Evolutionary conservation across 2,888 invertebrate genomes (phyloP), one percentile per base, ranked within the genome.

Genomic region (Leucoma salicis): DNA sequence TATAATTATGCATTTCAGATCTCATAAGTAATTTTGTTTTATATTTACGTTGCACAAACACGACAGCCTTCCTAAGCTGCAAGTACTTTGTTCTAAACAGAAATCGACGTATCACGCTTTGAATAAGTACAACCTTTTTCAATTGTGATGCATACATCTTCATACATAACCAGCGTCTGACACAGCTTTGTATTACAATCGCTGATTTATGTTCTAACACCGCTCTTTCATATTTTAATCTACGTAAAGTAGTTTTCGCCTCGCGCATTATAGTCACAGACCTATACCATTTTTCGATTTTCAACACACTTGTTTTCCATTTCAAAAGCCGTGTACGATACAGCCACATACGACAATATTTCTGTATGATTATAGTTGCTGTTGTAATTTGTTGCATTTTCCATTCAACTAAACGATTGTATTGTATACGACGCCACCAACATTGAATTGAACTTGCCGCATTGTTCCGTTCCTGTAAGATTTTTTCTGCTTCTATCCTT

Each of bases 381-480:
- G 51, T 49, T 2, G 78, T 80, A 1, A 82, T 58, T 53, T 79
- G 67, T 44, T 75, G 72, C 70, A 82, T 75, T 56, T 82, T 77
- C 50, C 69, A 63, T 57, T 80, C 77, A 0, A 86, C 74, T 29
- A 80, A 59, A 3, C 85, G 78, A 45, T 81, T 78, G 54, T 83
- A 82, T 42, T 80, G 78, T 12, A 82, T 82, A 10, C 78, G 68
- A 10, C 84, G 84, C 90, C 92, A 93, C 88, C 90, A 90, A 29
- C 61, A 63, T 64, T 94, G 94, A 39, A 95, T 93, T 11, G 76
- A 73, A 10, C 72, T 81, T 0, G 92, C 93, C 0, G 94, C 93
- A 3, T 73, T 65, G 29, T 69, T 70, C 11, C 62, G 54, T 42
- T 57, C 58, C 15, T 66, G 64, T 1, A 67, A 52, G 24, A 71